phyloP scores from a whole-genome alignment of 2,113 vertebrate genomes.

The Baryphthengus martii region DNA sequence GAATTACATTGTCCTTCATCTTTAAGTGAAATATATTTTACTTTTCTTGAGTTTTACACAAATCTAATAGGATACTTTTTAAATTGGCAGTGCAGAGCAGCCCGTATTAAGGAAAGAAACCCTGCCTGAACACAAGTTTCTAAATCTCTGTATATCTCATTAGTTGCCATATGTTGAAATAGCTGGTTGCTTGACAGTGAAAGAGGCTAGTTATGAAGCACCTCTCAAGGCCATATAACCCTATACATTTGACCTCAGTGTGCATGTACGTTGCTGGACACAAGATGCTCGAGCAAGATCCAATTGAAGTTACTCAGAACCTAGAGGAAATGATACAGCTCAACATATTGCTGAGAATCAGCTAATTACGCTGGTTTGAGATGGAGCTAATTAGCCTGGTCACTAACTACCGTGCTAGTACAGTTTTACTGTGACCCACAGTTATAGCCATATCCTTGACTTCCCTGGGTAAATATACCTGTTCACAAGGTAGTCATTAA shows the following conservation, averaged over 20 bases:
- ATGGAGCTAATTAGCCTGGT: background rate
- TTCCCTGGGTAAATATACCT: background rate
- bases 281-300: background rate
- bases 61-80: background rate
- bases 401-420: background rate
- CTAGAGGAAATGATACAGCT: background rate
- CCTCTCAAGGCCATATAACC: background rate
- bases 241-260: background rate
- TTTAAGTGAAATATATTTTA: background rate
- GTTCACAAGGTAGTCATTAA: background rate
- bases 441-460: background rate
- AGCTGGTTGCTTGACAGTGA: background rate
- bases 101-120: background rate
- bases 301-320: background rate
- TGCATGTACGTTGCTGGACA: background rate
- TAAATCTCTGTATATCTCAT: background rate
- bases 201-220: background rate
- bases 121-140: background rate
- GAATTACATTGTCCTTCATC: background rate
- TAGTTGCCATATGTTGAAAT: background rate
- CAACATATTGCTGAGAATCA: background rate
- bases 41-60: background rate
- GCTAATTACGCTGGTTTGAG: background rate
- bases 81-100: background rate
- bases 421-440: background rate